A percentile compares a stretch with the other conserved stretches of the same genome.
These are phyloP conservation scores for Psylliodes chrysocephalus DNA, from an alignment of 2,888 invertebrate species.

Conservation along the genomic window DNA sequence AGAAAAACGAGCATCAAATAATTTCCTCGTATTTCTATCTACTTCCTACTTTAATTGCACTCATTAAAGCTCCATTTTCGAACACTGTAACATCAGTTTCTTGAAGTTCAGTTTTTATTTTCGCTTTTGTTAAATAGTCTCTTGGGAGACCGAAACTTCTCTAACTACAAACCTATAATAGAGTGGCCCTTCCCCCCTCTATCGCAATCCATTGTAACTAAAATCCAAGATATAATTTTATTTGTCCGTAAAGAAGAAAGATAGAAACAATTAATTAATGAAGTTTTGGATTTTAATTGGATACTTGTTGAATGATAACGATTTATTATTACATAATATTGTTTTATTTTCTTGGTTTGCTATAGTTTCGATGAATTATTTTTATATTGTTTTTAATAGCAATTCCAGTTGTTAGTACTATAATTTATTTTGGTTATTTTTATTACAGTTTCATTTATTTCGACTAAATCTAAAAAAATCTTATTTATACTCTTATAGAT, in stretches of 20 bases:
- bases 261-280: slow-evolving; percentile 12
- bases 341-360: background rate
- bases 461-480: too few species aligned
- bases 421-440: too few species aligned
- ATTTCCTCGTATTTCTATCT: background rate
- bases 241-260: background rate
- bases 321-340: background rate
- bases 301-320: slow-evolving; percentile 4
- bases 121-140: background rate
- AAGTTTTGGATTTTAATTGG: background rate
- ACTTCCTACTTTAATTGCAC: slow-evolving; percentile 13
- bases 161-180: slow-evolving; percentile 6
- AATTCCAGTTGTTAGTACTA: too few species aligned
- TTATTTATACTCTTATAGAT: too few species aligned
- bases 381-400: too few species aligned
- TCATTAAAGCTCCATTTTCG: background rate
- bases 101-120: slow-evolving; percentile 8
- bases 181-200: background rate
- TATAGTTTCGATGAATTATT: too few species aligned
- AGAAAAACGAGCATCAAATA: slow-evolving; percentile 7
- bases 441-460: too few species aligned
- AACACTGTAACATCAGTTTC: slow-evolving; percentile 4
- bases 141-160: slow-evolving; percentile 10
- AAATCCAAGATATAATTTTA: slow-evolving; percentile 3
- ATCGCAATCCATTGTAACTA: background rate